phyloP scores from a whole-genome alignment of 2,797 vertebrate genomes.

The Moxostoma hubbsi region DNA sequence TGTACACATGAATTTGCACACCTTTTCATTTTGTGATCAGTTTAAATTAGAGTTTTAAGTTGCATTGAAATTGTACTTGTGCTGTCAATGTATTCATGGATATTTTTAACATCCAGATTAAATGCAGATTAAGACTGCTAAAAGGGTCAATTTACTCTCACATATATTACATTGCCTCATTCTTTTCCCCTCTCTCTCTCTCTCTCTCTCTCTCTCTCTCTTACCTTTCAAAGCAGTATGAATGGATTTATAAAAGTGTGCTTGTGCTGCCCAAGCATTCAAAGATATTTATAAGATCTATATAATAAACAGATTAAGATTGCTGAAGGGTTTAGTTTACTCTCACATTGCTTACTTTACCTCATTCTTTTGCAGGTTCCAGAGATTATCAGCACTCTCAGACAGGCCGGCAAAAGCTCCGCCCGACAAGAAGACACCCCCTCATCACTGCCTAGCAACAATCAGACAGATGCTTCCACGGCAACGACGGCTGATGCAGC shows the following conservation, averaged over 20 bases:
- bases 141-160: too few relatives aligned
- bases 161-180: too few relatives aligned
- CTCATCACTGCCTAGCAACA: constrained; percentile 73
- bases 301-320: not conserved
- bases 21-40: too few relatives aligned
- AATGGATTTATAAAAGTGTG: not conserved
- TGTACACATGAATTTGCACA: not conserved
- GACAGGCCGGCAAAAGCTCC: constrained; percentile 91
- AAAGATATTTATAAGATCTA: not conserved
- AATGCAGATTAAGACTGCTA: too few relatives aligned
- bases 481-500: constrained; percentile 74
- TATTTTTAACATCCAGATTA: too few relatives aligned
- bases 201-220: not conserved
- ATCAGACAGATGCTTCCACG: constrained; percentile 68
- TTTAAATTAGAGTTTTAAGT: too few relatives aligned
- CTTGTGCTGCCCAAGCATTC: not conserved
- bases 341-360: not conserved
- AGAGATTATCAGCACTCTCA: constrained; percentile 94
- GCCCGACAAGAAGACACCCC: constrained; percentile 87
- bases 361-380: constrained; percentile 82
- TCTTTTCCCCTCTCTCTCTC: too few relatives aligned
- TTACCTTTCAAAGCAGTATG: not conserved
- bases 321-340: not conserved
- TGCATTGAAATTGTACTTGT: too few relatives aligned
- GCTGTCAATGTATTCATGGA: too few relatives aligned